These are phyloP conservation scores for Lordiphosa fenestrarum DNA, from an alignment of 2,888 invertebrate genomes.

Conservation along the genomic window DNA sequence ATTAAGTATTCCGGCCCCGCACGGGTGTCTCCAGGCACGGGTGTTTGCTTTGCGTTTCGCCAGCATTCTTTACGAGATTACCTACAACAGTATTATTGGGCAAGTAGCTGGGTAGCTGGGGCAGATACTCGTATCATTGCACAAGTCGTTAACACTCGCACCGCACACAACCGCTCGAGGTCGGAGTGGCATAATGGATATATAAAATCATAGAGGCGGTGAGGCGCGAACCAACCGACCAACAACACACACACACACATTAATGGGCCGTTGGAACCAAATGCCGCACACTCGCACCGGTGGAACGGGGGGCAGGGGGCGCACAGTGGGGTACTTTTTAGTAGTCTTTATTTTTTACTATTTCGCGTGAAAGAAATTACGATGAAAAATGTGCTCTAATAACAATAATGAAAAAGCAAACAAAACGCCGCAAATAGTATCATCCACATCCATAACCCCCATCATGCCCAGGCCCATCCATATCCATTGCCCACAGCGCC, in stretches of 20 bases:
- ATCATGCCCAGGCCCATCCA: not conserved
- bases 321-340: conserved; percentile 46
- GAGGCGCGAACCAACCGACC: conserved; percentile 49
- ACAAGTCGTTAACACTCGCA: conserved; percentile 14
- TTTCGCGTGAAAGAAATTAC: conserved; percentile 71
- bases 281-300: conserved; percentile 58
- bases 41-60: not conserved
- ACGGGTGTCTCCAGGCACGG: conserved; percentile 29
- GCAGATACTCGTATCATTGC: conserved; percentile 8
- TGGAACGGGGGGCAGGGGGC: conserved; percentile 3
- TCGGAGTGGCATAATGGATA: conserved; percentile 31
- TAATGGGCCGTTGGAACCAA: conserved; percentile 60
- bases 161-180: conserved; percentile 29
- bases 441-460: conserved; percentile 21
- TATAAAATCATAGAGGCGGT: conserved; percentile 44
- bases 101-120: not conserved
- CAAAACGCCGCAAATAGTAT: conserved; percentile 45
- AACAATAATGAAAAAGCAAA: conserved; percentile 70
- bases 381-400: conserved; percentile 71
- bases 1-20: conserved; percentile 56
- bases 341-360: conserved; percentile 64
- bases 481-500: conserved; percentile 1
- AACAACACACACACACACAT: conserved; percentile 31
- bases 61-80: not conserved
- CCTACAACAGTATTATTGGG: not conserved